A percentile compares a stretch with the other conserved stretches of the same genome.
Conservation (phyloP, 2,113 vertebrate genomes). For the Anarhynchus alexandrinus region DNA sequence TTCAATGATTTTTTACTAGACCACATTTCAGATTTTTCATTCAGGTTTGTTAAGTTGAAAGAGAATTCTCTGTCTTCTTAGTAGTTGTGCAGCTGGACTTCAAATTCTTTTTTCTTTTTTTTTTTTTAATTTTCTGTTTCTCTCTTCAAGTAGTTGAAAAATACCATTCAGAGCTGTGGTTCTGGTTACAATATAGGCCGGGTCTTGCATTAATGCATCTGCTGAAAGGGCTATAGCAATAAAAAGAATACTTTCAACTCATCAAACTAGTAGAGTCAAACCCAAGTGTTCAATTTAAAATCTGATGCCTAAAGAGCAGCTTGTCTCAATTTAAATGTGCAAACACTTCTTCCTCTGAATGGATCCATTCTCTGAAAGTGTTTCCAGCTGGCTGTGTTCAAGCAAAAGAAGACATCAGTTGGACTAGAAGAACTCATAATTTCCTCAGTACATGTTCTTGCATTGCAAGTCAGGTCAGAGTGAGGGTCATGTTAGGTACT, state of each 20-base stretch:
- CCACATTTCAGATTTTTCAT: background rate
- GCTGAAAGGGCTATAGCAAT: background rate
- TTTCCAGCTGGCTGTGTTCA: conserved; percentile 47
- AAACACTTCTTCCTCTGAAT: conserved; percentile 51
- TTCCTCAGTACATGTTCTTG: conserved; percentile 14
- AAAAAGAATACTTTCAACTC: conserved; percentile 22
- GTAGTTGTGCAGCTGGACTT: background rate
- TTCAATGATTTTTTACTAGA: background rate
- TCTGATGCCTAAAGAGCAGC: conserved; percentile 29
- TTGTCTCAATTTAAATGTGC: conserved; percentile 52
- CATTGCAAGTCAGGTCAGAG: conserved; percentile 35
- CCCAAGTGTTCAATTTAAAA: conserved; percentile 34
- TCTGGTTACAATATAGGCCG: background rate
- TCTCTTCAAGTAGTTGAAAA: background rate
- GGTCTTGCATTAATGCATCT: background rate
- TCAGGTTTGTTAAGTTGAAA: background rate
- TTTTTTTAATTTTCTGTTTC: background rate
- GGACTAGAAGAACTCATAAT: background rate
- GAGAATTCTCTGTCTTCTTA: background rate
- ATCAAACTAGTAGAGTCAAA: background rate
- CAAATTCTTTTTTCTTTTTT: background rate
- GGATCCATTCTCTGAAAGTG: conserved; percentile 29
- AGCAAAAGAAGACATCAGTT: conserved; percentile 43
- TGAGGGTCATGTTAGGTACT: conserved; percentile 49
- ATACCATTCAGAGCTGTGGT: background rate